Percentiles rank a stretch among this genome's conserved stretches.
phyloP scores from a whole-genome alignment of 2,797 vertebrate genomes.

The Tachyglossus aculeatus region DNA sequence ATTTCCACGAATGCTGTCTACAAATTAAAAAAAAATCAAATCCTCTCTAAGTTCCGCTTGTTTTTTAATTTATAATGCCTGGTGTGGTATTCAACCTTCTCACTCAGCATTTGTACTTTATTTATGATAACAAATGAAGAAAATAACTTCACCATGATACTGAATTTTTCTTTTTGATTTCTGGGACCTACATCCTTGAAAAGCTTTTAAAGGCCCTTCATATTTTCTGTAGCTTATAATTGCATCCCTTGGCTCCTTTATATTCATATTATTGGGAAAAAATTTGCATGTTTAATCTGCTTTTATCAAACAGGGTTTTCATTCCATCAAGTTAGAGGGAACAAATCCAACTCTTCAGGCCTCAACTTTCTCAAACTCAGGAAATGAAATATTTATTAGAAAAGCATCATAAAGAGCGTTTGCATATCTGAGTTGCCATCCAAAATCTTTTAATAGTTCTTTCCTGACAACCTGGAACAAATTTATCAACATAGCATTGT shows the following conservation, averaged over 20 bases:
- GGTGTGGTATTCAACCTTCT: neutral
- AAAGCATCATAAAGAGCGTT: slow-evolving; percentile 1
- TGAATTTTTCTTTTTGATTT: slow-evolving; percentile 2
- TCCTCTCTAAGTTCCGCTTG: too few species aligned
- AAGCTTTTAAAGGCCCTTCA: slow-evolving; percentile 20
- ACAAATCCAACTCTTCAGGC: neutral
- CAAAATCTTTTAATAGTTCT: slow-evolving; percentile 25
- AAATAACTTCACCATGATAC: neutral
- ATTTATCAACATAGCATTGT: slow-evolving; percentile 10
- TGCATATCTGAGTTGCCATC: slow-evolving; percentile 1
- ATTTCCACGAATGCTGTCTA: too few species aligned
- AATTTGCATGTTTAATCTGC: neutral
- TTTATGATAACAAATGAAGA: neutral
- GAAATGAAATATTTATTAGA: slow-evolving; percentile 18
- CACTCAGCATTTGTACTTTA: neutral
- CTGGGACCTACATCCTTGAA: neutral
- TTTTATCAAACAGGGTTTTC: slow-evolving; percentile 8
- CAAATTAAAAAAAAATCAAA: too few species aligned
- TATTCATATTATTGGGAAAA: slow-evolving; percentile 15
- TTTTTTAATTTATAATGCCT: too few species aligned
- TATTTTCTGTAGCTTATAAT: slow-evolving; percentile 37
- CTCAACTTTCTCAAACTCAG: slow-evolving; percentile 1
- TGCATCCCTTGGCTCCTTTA: neutral
- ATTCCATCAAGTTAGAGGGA: slow-evolving; percentile 7
- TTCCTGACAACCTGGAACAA: neutral